Base-by-base conservation (phyloP, 1,140 invertebrate species). In the Drosophila mojavensis region DNA sequence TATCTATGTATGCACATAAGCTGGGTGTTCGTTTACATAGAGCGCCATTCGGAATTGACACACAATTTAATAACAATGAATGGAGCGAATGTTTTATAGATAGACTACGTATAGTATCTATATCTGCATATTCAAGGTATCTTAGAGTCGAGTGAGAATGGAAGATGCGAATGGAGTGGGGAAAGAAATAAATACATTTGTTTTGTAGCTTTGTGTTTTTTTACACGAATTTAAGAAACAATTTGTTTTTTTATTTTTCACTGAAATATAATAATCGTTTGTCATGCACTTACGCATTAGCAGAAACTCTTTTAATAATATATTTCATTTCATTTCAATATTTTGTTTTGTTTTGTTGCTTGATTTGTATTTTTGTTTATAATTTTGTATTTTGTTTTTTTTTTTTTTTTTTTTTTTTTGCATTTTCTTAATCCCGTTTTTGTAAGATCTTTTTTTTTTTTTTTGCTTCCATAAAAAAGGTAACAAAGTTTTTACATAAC, bases 201-300 rank as follows among this genome's bases (percentile, higher is more conserved):
- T 20, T 59, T 73, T 81, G 53, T 89, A 84, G 84, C 65, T 84
- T 88, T 81, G 85, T 89, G 85, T 81, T 78, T 79, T 68, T 81
- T 76, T 90, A 89, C 83, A 89, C 85, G 89, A 89, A 80, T 85
- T 91, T 91, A 80, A 89, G 89, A 91, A 91, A 91, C 81, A 91
- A 85, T 91, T 89, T 80, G 69, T 78, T 71, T 84, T 84, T 50
- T 75, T 84, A 85, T 79, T 91, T 91, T 91, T 91, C 89, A 89
- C 68, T 91, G 90, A 91, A 91, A 91, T 91, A 89, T 89, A 91
- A 91, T 91, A 91, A 80, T 89, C 69, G 70, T 88, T 88, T 79
- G 70, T 83, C 65, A 89, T 89, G 78, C 74, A 75, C 66, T 78
- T 88, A 88, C 66, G 75, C 79, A 85, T 89, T 81, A 84, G 80